These are phyloP conservation scores for Phoeniculus purpureus DNA, from an alignment of 2,797 vertebrate genomes.

Conservation along the genomic window DNA sequence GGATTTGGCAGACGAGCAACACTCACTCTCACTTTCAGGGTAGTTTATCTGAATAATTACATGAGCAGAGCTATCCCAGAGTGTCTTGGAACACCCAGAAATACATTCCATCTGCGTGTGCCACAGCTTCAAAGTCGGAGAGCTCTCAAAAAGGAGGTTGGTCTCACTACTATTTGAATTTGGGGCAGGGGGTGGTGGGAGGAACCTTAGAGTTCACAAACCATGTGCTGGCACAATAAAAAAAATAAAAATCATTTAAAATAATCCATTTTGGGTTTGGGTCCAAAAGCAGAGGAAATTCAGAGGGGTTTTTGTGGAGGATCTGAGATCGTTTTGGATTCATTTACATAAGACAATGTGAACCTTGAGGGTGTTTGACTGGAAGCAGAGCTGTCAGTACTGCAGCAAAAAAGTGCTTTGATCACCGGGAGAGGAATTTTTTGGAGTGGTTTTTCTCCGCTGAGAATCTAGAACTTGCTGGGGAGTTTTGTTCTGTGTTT, in stretches of 20 bases:
- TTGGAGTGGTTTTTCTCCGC: not conserved
- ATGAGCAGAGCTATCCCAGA: constrained; percentile 52
- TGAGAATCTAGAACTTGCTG: constrained; percentile 2
- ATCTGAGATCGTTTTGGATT: constrained; percentile 32
- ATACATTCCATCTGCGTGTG: constrained; percentile 59
- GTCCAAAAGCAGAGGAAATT: constrained; percentile 5
- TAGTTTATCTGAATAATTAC: constrained; percentile 64
- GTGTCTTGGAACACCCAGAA: constrained; percentile 64
- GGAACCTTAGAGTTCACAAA: not conserved
- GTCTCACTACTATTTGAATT: not conserved
- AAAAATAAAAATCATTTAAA: not conserved
- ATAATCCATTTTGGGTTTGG: not conserved
- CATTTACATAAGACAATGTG: constrained; percentile 10
- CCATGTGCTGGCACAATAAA: not conserved
- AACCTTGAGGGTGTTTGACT: constrained; percentile 55
- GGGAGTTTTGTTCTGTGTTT: not conserved
- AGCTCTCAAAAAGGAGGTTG: constrained; percentile 23
- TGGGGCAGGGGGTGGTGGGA: not conserved
- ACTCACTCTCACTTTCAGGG: constrained; percentile 8
- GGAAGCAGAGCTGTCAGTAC: constrained; percentile 62
- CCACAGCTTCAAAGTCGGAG: constrained; percentile 34
- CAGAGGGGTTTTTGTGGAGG: not conserved
- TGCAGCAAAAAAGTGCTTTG: constrained; percentile 7
- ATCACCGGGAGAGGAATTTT: constrained; percentile 4
- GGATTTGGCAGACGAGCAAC: not conserved